These are phyloP conservation scores for Cheilosia scutellata DNA, from an alignment of 2,888 invertebrate species.

Conservation along the genomic window DNA sequence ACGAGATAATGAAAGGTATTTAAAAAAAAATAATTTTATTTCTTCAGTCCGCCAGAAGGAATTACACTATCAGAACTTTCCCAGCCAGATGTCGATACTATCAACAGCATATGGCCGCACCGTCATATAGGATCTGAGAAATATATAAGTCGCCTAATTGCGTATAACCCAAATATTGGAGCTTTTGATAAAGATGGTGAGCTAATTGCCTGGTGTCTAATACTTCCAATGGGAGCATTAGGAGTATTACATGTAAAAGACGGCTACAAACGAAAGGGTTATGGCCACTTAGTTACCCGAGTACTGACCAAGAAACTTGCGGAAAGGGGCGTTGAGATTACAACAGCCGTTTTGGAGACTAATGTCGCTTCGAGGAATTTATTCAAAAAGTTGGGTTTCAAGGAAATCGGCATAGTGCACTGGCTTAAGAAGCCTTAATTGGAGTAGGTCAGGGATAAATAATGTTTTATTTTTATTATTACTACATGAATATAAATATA, in stretches of 20 bases:
- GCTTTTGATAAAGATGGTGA: constrained; percentile 61
- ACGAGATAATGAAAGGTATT: background rate
- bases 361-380: constrained; percentile 72
- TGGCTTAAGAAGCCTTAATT: constrained; percentile 13
- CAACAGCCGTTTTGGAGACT: constrained; percentile 57
- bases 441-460: background rate
- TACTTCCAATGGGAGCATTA: constrained; percentile 65
- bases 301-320: constrained; percentile 67
- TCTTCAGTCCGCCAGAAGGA: constrained; percentile 57
- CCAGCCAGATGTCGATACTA: constrained; percentile 52
- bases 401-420: constrained; percentile 48
- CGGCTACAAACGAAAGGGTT: constrained; percentile 60
- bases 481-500: background rate
- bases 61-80: constrained; percentile 61
- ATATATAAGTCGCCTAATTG: constrained; percentile 69
- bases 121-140: constrained; percentile 61
- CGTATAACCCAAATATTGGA: constrained; percentile 74
- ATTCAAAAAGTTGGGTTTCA: constrained; percentile 75
- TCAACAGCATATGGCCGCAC: constrained; percentile 75
- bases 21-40: background rate
- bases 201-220: constrained; percentile 76
- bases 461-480: no score
- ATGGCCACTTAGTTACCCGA: constrained; percentile 63
- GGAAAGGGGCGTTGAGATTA: constrained; percentile 66
- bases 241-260: constrained; percentile 73